Evolutionary conservation across 2,888 invertebrate species (phyloP).

Genomic region (Sceliomorpha sp.): DNA sequence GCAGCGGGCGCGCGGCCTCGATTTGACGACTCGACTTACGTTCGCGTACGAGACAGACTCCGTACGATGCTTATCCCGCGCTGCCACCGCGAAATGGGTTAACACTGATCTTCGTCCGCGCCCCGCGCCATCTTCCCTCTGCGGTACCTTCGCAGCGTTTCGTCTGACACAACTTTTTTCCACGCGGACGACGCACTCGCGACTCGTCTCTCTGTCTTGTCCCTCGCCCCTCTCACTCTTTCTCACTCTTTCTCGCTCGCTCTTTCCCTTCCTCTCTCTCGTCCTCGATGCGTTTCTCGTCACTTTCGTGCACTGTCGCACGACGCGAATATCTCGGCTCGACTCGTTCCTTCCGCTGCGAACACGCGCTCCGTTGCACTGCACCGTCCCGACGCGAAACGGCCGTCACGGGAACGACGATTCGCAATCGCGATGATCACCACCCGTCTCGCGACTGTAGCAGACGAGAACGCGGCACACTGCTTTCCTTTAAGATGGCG

Average conservation of each 20-base stretch:
- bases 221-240: slow-evolving; percentile 1
- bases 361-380: slow-evolving; percentile 3
- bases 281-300: slow-evolving; percentile 9
- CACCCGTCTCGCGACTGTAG: slow-evolving; percentile 25
- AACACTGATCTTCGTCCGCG: slow-evolving; percentile 77
- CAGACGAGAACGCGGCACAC: slow-evolving; percentile 46
- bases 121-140: slow-evolving; percentile 78
- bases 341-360: slow-evolving; percentile 5
- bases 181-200: too few species aligned
- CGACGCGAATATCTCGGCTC: background rate
- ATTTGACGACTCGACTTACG: slow-evolving; percentile 12
- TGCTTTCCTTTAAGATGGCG: slow-evolving; percentile 71
- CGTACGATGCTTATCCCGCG: slow-evolving; percentile 27
- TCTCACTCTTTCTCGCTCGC: slow-evolving; percentile 1
- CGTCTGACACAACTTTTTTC: too few species aligned
- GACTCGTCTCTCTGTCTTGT: background rate
- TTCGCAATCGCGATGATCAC: slow-evolving; percentile 31
- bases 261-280: slow-evolving; percentile 3
- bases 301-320: slow-evolving; percentile 9
- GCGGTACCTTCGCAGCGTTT: slow-evolving; percentile 25
- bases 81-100: slow-evolving; percentile 56
- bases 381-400: background rate
- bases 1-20: slow-evolving; percentile 22
- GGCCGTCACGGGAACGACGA: slow-evolving; percentile 21
- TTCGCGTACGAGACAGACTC: slow-evolving; percentile 14